Percentiles rank a stretch among this genome's conserved stretches.
Evolutionary conservation across 2,888 invertebrate species (phyloP).

Genomic region (Thera obeliscata): DNA sequence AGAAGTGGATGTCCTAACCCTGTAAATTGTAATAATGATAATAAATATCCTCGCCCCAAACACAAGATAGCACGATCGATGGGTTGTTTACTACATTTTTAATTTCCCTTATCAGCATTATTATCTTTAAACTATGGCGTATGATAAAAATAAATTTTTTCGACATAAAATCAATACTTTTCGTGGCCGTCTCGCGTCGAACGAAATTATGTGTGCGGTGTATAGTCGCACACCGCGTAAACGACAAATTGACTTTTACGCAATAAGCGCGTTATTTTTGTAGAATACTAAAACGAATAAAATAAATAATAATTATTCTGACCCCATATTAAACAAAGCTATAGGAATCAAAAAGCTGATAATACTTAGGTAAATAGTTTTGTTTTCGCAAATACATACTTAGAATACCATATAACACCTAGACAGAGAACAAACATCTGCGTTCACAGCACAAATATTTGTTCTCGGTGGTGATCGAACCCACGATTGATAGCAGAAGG

Average conservation of each 20-base stretch:
- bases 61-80: constrained; percentile 55
- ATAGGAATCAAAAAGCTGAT: no score
- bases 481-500: no score
- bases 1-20: not conserved
- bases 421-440: no score
- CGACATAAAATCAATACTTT: constrained; percentile 71
- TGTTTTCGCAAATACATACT: no score
- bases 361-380: no score
- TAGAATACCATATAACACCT: no score
- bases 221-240: not conserved
- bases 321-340: no score
- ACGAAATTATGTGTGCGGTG: not conserved
- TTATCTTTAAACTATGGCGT: constrained; percentile 68
- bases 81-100: constrained; percentile 68
- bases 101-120: constrained; percentile 68
- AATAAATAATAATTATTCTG: no score
- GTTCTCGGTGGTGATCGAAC: no score
- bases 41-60: constrained; percentile 8
- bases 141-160: constrained; percentile 72
- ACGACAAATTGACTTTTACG: not conserved
- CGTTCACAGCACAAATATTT: no score
- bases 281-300: no score
- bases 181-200: constrained; percentile 23
- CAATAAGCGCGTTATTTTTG: not conserved
- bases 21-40: not conserved